phyloP scores from a whole-genome alignment of 2,113 vertebrate species.

The Otocyon megalotis region DNA sequence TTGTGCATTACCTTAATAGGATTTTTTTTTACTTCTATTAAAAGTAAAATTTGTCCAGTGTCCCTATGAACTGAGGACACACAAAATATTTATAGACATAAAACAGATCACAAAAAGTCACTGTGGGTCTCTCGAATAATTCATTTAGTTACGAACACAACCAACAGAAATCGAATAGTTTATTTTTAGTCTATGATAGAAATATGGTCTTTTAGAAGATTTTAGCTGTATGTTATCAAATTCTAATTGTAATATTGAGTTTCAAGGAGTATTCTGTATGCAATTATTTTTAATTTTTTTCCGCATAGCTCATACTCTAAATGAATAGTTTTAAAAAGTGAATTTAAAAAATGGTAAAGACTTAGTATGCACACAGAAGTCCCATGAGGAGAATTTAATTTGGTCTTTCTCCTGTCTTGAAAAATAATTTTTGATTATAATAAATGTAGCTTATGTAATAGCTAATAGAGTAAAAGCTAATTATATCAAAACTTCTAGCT shows the following conservation, averaged over 20 bases:
- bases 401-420: background rate
- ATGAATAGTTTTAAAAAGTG: background rate
- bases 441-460: background rate
- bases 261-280: background rate
- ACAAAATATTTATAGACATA: background rate
- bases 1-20: background rate
- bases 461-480: background rate
- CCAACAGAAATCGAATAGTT: background rate
- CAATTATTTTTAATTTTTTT: background rate
- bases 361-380: background rate
- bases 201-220: background rate
- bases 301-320: background rate
- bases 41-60: background rate
- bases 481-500: slow-evolving; percentile 26
- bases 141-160: background rate
- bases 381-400: background rate
- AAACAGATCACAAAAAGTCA: background rate
- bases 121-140: background rate
- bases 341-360: background rate
- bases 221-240: background rate
- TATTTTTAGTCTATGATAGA: background rate
- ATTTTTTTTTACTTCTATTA: background rate
- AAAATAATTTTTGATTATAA: slow-evolving; percentile 48
- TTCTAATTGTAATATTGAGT: background rate
- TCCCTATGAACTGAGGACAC: background rate